A percentile compares a stretch with the other conserved stretches of the same genome.
These are phyloP conservation scores for Helarctos malayanus DNA, from an alignment of 2,797 vertebrate genomes.

Conservation along the genomic window DNA sequence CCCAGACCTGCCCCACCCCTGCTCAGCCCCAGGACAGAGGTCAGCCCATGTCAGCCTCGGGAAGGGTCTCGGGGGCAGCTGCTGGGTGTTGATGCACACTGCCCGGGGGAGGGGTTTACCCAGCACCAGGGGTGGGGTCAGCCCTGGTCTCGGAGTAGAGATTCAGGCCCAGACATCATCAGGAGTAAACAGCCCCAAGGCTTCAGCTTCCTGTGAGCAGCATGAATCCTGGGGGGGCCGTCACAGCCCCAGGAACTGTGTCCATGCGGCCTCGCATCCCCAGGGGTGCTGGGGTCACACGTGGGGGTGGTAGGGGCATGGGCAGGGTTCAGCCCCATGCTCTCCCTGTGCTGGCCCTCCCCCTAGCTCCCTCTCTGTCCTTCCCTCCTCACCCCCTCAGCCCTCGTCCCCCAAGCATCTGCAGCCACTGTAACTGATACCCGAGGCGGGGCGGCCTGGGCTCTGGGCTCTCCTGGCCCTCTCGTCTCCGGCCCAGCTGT, in stretches of 20 bases:
- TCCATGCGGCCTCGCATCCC: neutral
- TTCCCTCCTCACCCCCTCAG: neutral
- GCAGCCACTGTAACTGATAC: conserved; percentile 64
- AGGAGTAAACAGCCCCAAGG: neutral
- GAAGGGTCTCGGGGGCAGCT: neutral
- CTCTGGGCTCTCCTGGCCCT: conserved; percentile 56
- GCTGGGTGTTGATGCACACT: neutral
- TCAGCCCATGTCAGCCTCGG: accelerated
- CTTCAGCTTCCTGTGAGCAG: neutral
- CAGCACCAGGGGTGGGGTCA: neutral
- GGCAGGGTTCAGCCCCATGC: neutral
- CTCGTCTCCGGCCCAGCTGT: conserved; percentile 82
- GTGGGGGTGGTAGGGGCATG: neutral
- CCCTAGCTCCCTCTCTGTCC: neutral
- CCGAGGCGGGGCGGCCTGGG: neutral
- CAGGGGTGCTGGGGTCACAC: neutral
- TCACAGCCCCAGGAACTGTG: neutral
- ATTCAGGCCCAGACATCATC: neutral
- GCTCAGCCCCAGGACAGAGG: neutral
- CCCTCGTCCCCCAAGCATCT: neutral
- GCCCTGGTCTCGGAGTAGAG: too few relatives aligned
- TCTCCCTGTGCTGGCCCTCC: accelerated
- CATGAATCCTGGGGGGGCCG: neutral
- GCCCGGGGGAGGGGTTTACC: neutral
- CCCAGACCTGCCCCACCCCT: neutral